Percentiles rank a stretch among this genome's conserved stretches.
These are phyloP conservation scores for Desoria tigrina DNA, from an alignment of 2,888 invertebrate genomes.

Conservation along the genomic window DNA sequence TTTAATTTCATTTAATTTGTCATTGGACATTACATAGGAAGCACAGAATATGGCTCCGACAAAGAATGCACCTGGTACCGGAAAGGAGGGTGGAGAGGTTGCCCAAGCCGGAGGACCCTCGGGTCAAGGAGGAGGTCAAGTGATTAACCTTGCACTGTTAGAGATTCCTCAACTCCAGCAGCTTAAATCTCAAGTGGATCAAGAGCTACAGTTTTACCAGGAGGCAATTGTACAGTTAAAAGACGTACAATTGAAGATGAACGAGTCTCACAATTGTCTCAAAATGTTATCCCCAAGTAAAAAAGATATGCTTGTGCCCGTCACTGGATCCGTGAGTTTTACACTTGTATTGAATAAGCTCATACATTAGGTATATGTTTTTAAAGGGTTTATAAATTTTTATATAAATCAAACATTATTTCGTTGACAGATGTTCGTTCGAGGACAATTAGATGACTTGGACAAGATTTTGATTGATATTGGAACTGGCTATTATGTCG, in stretches of 20 bases:
- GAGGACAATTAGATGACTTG: constrained; percentile 80
- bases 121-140: constrained; percentile 26
- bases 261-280: constrained; percentile 80
- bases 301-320: constrained; percentile 84
- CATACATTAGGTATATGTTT: neutral
- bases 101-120: neutral
- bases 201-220: constrained; percentile 84
- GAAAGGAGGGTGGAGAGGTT: constrained; percentile 5
- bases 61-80: neutral
- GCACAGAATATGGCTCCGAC: constrained; percentile 22
- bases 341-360: constrained; percentile 4
- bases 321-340: constrained; percentile 78
- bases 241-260: constrained; percentile 85
- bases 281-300: constrained; percentile 75
- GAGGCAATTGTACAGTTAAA: constrained; percentile 86
- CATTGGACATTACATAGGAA: too few species aligned
- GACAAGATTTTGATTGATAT: constrained; percentile 90
- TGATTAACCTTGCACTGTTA: constrained; percentile 48
- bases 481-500: constrained; percentile 94
- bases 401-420: neutral
- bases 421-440: constrained; percentile 85
- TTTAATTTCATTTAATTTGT: too few species aligned
- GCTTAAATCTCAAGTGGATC: constrained; percentile 48
- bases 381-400: neutral
- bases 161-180: constrained; percentile 45